These are phyloP conservation scores for Trialeurodes vaporariorum DNA, from an alignment of 1,140 invertebrate genomes.

Conservation along the genomic window DNA sequence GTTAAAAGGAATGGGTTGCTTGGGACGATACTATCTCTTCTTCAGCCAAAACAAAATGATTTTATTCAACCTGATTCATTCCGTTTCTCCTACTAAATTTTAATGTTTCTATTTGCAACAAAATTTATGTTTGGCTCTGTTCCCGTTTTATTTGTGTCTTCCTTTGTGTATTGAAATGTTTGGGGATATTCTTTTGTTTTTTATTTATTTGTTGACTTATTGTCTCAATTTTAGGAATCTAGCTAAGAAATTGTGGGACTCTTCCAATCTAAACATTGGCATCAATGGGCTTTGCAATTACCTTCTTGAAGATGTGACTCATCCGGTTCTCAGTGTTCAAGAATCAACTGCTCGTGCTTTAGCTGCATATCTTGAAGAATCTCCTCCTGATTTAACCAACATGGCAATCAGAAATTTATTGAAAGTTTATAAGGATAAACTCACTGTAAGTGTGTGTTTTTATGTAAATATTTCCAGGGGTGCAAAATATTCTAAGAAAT, in stretches of 20 bases:
- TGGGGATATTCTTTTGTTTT: background rate
- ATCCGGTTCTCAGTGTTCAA: slow-evolving; percentile 65
- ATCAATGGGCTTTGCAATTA: slow-evolving; percentile 45
- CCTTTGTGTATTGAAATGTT: too few species aligned
- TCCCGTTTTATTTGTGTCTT: too few species aligned
- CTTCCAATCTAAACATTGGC: slow-evolving; percentile 40
- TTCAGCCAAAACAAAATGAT: too few species aligned
- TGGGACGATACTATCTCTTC: too few species aligned
- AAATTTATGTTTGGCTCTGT: too few species aligned
- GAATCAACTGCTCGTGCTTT: slow-evolving; percentile 63
- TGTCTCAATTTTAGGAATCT: slow-evolving; percentile 38
- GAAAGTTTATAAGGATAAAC: slow-evolving; percentile 61
- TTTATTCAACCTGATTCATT: too few species aligned
- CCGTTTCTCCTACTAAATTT: too few species aligned
- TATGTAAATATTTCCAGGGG: background rate
- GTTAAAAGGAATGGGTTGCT: too few species aligned
- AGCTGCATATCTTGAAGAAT: slow-evolving; percentile 49
- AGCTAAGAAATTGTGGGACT: slow-evolving; percentile 55
- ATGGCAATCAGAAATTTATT: slow-evolving; percentile 38
- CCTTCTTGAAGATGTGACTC: slow-evolving; percentile 62
- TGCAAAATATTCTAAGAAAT: too few species aligned
- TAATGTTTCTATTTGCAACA: too few species aligned
- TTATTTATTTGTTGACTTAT: slow-evolving; percentile 4
- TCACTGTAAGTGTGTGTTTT: slow-evolving; percentile 34
- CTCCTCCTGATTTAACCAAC: slow-evolving; percentile 30